Percentiles rank a stretch among this genome's conserved stretches.
Evolutionary conservation across 1,140 invertebrate species (phyloP).

Genomic region (Subanguina moxae): DNA sequence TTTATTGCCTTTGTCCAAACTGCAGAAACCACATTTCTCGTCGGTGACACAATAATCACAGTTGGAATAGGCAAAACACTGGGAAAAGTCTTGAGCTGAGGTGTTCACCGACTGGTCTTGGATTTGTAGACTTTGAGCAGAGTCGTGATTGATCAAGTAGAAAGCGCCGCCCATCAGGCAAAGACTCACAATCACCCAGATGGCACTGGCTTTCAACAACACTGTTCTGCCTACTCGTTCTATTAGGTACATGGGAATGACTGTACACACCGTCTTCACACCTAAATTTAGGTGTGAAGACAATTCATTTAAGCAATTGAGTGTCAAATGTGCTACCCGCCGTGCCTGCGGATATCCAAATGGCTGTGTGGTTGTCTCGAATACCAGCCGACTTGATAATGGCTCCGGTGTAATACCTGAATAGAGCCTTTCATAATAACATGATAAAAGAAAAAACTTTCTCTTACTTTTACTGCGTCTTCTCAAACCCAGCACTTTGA

Average conservation of each 20-base stretch:
- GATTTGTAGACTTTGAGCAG: neutral
- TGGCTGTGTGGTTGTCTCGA: constrained; percentile 62
- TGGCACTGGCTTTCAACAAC: constrained; percentile 53
- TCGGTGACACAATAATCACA: constrained; percentile 46
- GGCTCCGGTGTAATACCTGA: constrained; percentile 67
- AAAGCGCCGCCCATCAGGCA: constrained; percentile 34
- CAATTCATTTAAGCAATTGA: neutral
- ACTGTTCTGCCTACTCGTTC: constrained; percentile 66
- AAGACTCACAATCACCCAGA: constrained; percentile 35
- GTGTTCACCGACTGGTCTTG: neutral
- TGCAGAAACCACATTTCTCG: constrained; percentile 41
- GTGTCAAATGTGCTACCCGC: constrained; percentile 39
- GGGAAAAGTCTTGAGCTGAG: neutral
- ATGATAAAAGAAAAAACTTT: no score
- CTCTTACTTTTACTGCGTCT: no score
- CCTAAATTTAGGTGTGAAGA: constrained; percentile 17
- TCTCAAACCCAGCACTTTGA: no score
- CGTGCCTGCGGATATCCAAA: constrained; percentile 67
- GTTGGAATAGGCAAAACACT: constrained; percentile 14
- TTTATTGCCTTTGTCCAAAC: neutral
- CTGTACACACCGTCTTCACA: constrained; percentile 66
- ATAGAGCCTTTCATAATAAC: no score
- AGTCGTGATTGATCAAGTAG: constrained; percentile 31
- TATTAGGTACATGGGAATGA: constrained; percentile 66
- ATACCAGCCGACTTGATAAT: constrained; percentile 69